Evolutionary conservation across 2,113 vertebrate species (phyloP).

Genomic region (Climacteris rufus): DNA sequence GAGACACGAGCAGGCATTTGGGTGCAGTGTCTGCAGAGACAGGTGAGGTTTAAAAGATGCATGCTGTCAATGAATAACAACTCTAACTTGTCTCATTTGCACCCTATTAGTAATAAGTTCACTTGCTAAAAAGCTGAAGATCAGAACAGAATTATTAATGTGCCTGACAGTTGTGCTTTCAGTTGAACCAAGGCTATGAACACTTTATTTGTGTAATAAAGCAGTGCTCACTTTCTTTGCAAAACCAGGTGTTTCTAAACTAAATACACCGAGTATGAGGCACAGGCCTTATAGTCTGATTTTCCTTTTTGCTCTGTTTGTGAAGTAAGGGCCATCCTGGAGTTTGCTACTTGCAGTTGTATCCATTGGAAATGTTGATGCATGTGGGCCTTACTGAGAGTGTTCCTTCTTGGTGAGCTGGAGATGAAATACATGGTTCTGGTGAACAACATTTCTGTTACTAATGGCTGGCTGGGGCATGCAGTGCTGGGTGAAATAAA

Average conservation of each 20-base stretch:
- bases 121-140: neutral
- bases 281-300: neutral
- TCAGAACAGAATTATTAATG: neutral
- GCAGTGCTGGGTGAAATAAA: constrained; percentile 48
- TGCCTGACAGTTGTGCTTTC: neutral
- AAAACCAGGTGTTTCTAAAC: neutral
- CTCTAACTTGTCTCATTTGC: constrained; percentile 15
- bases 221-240: neutral
- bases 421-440: constrained; percentile 15
- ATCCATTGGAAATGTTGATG: neutral
- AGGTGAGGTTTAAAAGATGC: neutral
- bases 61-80: neutral
- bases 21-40: neutral
- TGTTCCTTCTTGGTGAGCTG: constrained; percentile 23
- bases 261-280: accelerated
- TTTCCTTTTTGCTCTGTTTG: neutral
- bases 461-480: neutral
- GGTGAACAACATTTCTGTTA: constrained; percentile 2
- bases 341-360: neutral
- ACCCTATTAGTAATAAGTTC: constrained; percentile 13
- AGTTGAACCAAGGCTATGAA: neutral
- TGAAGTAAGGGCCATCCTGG: neutral
- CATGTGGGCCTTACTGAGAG: neutral
- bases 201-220: neutral
- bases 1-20: neutral